Base-by-base conservation (phyloP, 2,888 invertebrate genomes). In the Eristalis tenax region DNA sequence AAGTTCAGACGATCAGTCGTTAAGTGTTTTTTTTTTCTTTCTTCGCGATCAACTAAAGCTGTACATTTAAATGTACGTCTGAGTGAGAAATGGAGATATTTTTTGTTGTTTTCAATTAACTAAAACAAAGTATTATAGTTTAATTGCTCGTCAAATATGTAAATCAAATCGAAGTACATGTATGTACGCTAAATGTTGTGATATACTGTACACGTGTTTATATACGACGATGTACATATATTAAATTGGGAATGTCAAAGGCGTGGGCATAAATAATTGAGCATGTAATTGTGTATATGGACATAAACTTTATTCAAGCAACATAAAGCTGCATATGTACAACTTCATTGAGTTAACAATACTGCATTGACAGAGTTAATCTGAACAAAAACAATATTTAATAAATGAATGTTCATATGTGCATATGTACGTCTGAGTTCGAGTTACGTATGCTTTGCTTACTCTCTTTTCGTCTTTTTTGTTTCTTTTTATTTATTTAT, bases 131-230 rank as follows among this genome's bases (percentile, higher is more conserved):
- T 18, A 26, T 26, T 2, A 2, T 26, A 22, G 18, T 8, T 50
- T 18, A n/a, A 18, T 50, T 18, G 18, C 50, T 8, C 1, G 18
- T 50, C 18, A 18, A 50, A 50, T 50, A 18, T 50, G 50, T 50
- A 50, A 50, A 18, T 32, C 8, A 18, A 8, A 18, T 50, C 38
- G 13, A 38, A 13, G 13, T 38, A 38, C 38, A 13, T 38, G 13
- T 38, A 13, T 11, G 38, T 38, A 38, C 38, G 38, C 13, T 18
- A 50, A 22, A 50, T 50, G 18, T 50, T 50, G 50, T 50, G 50
- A 50, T 50, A 50, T 50, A 50, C 50, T 50, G 50, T 50, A 50
- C 50, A 50, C 50, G 50, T 50, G 50, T 50, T 50, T 50, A 50
- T 50, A 18, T 50, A 50, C 50, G 50, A 50, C 26, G 26, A 50